Base-by-base conservation (phyloP, 1,140 invertebrate genomes). In the Mactra quadrangularis region DNA sequence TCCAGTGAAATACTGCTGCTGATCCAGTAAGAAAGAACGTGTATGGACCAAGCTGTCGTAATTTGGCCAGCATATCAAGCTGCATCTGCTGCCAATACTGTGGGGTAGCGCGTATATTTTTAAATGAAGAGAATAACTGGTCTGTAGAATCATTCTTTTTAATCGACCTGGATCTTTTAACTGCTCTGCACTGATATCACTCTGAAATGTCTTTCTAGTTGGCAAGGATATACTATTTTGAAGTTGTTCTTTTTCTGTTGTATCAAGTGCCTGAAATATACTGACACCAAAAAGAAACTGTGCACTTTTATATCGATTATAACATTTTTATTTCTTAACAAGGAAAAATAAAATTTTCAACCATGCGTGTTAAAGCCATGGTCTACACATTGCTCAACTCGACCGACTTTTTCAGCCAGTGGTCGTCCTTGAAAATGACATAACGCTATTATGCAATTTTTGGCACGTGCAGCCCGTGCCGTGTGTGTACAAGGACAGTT, bases 61-160 rank as follows among this genome's bases (percentile, higher is more conserved):
- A 27, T n/a, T 78, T 66, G 53, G 59, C 75, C 45, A 78, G 45
- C 59, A 78, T 78, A 55, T 78, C 60, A 50, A 78, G 60, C 31
- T 78, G 45, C 60, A 78, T 78, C 60, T 78, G 59, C 75, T 78
- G 59, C 60, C 59, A 78, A 53, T 78, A 78, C 47, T 78, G 75
- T 66, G 75, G 75, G 53, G 75, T 66, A 38, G 38, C 75, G 3
- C 75, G 60, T 9, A 66, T 25, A 53, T 31, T 78, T 78, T 55
- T 78, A 33, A 78, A 52, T 50, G 75, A 66, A 17, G 41, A 35
- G 45, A 64, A 78, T 38, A 78, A 33, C 47, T 66, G 75, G 47
- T 64, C 55, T 35, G 55, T 75, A 59, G 72, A 60, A 15, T 59
- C 19, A 15, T 52, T 59, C n/a, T 41, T 15, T 75, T 41, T 25